phyloP scores from a whole-genome alignment of 2,888 invertebrate species.

The Tenodera sinensis region DNA sequence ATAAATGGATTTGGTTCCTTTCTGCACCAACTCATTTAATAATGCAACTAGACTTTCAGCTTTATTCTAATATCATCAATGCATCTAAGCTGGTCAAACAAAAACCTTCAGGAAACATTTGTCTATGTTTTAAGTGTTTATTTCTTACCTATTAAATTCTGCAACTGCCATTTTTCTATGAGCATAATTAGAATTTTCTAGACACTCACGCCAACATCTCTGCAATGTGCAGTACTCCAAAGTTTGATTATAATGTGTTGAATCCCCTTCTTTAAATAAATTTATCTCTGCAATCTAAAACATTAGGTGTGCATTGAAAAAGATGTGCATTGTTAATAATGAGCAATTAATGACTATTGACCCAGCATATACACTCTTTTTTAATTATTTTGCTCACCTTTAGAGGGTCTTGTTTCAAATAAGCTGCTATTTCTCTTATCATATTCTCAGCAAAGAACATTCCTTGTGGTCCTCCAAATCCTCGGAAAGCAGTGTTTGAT shows the following conservation, averaged over 20 bases:
- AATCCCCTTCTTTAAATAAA: constrained; percentile 73
- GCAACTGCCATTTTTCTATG: constrained; percentile 57
- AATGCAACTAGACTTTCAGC: too few relatives aligned
- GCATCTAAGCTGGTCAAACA: too few relatives aligned
- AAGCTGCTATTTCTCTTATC: constrained; percentile 70
- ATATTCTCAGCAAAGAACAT: constrained; percentile 83
- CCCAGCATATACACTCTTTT: too few relatives aligned
- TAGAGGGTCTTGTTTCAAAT: constrained; percentile 59
- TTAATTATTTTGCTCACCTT: constrained; percentile 51
- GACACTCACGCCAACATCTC: constrained; percentile 77
- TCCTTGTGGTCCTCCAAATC: constrained; percentile 88
- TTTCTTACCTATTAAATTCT: constrained; percentile 65
- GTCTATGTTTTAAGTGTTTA: neutral
- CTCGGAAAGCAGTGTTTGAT: constrained; percentile 90
- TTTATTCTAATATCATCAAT: too few relatives aligned
- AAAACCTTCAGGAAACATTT: too few relatives aligned
- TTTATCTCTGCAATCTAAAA: constrained; percentile 61
- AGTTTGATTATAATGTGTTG: constrained; percentile 73
- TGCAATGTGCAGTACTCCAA: constrained; percentile 69
- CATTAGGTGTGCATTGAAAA: neutral
- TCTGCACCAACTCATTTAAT: too few relatives aligned
- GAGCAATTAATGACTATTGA: too few relatives aligned
- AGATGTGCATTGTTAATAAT: too few relatives aligned
- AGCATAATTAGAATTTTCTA: constrained; percentile 61
- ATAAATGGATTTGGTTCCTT: too few relatives aligned